Evolutionary conservation across 2,888 invertebrate species (phyloP).

Genomic region (Acleris literana): DNA sequence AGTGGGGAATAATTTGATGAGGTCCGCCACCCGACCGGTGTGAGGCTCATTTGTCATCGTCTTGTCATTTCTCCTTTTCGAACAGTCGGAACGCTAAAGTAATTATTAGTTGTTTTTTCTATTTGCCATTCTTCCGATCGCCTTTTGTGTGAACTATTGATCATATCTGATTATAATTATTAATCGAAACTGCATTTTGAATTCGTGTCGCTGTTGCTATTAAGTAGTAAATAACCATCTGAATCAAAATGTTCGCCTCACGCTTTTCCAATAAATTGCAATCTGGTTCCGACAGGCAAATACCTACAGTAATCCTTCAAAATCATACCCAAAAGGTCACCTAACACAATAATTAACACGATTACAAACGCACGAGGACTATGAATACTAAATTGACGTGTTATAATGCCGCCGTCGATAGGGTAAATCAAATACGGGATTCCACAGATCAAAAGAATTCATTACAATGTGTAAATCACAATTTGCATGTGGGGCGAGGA

Average conservation of each 20-base stretch:
- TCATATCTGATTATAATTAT: conserved; percentile 39
- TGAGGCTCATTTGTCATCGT: conserved; percentile 83
- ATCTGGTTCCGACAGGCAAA: conserved; percentile 5
- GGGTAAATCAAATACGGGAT: conserved; percentile 83
- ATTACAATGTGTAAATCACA: conserved; percentile 83
- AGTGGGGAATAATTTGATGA: conserved; percentile 84
- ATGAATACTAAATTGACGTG: conserved; percentile 79
- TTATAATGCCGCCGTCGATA: conserved; percentile 77
- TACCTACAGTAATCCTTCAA: conserved; percentile 10
- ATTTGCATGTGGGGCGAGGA: conserved; percentile 82
- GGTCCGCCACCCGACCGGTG: conserved; percentile 82
- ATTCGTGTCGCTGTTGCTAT: no score
- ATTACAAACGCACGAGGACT: conserved; percentile 68
- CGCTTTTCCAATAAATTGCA: conserved; percentile 4
- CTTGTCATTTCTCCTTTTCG: conserved; percentile 83
- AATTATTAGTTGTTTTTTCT: conserved; percentile 79
- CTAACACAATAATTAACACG: conserved; percentile 45
- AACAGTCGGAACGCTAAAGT: conserved; percentile 79
- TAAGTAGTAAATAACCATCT: not conserved
- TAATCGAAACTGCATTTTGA: conserved; percentile 3
- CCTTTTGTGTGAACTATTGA: conserved; percentile 51
- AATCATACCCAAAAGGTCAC: conserved; percentile 21
- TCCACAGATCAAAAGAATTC: conserved; percentile 84
- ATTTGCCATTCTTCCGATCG: conserved; percentile 50
- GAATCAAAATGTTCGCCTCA: not conserved